Conservation (phyloP, 1,140 invertebrate genomes). For the Heliconius eleuchia region DNA sequence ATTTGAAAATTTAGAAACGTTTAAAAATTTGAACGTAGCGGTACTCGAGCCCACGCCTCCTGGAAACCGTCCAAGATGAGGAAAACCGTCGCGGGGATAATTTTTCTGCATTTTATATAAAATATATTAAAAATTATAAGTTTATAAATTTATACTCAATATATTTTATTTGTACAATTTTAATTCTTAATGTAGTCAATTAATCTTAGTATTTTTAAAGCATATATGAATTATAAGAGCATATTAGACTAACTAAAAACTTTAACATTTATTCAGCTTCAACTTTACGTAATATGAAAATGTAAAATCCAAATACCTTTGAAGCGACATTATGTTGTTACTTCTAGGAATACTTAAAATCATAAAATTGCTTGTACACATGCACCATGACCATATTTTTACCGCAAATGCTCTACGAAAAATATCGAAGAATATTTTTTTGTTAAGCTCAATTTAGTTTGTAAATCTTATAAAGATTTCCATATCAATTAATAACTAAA, state of each 20-base stretch:
- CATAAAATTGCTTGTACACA: slow-evolving; percentile 2
- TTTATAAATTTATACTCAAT: too few relatives aligned
- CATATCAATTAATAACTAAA: too few relatives aligned
- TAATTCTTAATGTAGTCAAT: neutral
- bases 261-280: neutral
- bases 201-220: neutral
- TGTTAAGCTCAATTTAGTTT: too few relatives aligned
- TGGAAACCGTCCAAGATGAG: too few relatives aligned
- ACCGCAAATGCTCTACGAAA: neutral
- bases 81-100: too few relatives aligned
- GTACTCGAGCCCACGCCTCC: too few relatives aligned
- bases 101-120: too few relatives aligned
- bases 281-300: neutral
- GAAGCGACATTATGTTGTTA: neutral
- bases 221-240: neutral
- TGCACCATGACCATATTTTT: neutral
- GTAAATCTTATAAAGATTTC: too few relatives aligned
- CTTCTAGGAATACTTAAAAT: slow-evolving; percentile 3
- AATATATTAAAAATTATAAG: too few relatives aligned
- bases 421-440: neutral
- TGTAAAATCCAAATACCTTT: neutral
- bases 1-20: too few relatives aligned
- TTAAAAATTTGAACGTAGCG: too few relatives aligned
- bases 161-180: neutral
- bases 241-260: neutral